Evolutionary conservation across 2,113 vertebrate genomes (phyloP), one percentile per base, ranked within the genome.

Genomic region (Capreolus pygargus): DNA sequence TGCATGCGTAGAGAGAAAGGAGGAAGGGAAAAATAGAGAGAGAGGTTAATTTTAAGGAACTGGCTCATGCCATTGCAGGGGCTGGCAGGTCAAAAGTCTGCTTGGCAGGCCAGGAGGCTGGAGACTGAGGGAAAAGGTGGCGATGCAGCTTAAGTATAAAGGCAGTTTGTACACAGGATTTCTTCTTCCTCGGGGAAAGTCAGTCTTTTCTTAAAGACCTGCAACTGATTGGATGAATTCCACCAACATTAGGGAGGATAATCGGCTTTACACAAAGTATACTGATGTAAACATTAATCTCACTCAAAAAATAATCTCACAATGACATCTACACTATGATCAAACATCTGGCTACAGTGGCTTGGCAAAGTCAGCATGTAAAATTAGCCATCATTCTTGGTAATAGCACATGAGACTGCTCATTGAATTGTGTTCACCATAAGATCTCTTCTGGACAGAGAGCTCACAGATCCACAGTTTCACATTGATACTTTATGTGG

Each of bases 281-380:
- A 54, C 15, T 47, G 30, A 86, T 55, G 33, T 28, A 70, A 81
- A 85, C 28, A 30, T 57, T 79, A 36, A 88, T 58, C 21, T 54
- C 50, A 92, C 47, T n/a, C 15, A 70, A 70, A 88, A 88, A 67
- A 21, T 67, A 47, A 21, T 9, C 85, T 97, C 30, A 45, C 8
- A 81, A 27, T 70, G 57, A 89, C 36, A n/a, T 43, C 70, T 89
- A 76, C 43, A 47, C 27, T 19, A 1, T 79, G 39, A 70, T 23
- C 50, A 50, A 94, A 54, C 76, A 88, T 17, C 15, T 76, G 60
- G 21, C 33, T n/a, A 28, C 0, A 2, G 11, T 47, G 33, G 23
- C 13, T 27, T 28, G 19, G 2, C 6, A 25, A 57, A 14, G 30
- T 6, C 81, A 60, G 39, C 0, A 3, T 0, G 1, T n/a, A 33